A percentile compares a stretch with the other conserved stretches of the same genome.
Evolutionary conservation across 2,113 vertebrate species (phyloP).

Genomic region (Cavia aperea): DNA sequence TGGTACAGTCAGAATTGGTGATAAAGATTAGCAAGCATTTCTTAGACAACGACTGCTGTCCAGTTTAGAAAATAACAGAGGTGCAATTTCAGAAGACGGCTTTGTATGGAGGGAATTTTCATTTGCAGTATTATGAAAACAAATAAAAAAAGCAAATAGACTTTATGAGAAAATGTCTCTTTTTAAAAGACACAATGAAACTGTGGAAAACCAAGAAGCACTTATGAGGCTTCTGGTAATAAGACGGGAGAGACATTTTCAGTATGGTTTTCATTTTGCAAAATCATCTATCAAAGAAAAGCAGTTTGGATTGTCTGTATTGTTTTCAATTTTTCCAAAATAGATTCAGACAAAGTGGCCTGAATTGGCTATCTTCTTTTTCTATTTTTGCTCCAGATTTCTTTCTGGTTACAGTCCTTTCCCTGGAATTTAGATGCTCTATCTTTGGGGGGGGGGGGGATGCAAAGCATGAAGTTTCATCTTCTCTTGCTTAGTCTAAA

Average conservation of each 20-base stretch:
- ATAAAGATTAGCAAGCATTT: conserved; percentile 6
- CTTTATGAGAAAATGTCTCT: conserved; percentile 55
- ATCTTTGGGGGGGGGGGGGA: conserved; percentile 46
- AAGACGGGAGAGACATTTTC: conserved; percentile 32
- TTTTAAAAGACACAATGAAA: conserved; percentile 47
- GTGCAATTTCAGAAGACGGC: conserved; percentile 42
- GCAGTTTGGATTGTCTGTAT: conserved; percentile 53
- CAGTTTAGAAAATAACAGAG: conserved; percentile 4
- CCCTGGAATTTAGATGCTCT: conserved; percentile 24
- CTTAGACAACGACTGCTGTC: conserved; percentile 28
- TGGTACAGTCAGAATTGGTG: background rate
- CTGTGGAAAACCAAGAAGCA: background rate
- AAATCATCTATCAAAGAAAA: conserved; percentile 61
- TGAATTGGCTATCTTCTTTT: conserved; percentile 65
- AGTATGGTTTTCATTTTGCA: conserved; percentile 58
- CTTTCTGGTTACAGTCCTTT: conserved; percentile 61
- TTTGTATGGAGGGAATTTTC: conserved; percentile 42
- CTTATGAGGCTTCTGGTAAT: conserved; percentile 43
- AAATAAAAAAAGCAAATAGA: conserved; percentile 50
- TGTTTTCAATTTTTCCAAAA: conserved; percentile 64
- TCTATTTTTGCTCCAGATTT: conserved; percentile 44
- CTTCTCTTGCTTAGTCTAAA: conserved; percentile 34
- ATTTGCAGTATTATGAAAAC: conserved; percentile 40
- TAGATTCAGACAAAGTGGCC: conserved; percentile 60
- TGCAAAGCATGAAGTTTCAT: conserved; percentile 9